These are phyloP conservation scores for Agrilus planipennis DNA, from an alignment of 1,140 invertebrate genomes.

Conservation along the genomic window DNA sequence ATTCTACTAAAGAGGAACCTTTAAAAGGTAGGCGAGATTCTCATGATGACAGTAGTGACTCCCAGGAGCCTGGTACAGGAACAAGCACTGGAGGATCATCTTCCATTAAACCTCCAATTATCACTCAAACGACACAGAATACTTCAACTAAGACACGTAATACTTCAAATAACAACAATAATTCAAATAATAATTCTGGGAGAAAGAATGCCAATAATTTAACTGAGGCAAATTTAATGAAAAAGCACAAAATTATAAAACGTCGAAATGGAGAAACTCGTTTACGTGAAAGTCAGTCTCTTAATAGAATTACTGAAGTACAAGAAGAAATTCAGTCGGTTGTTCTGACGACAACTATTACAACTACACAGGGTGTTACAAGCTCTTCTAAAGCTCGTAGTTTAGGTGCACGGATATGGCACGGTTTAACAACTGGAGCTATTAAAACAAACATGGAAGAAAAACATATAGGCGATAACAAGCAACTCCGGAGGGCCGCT, in stretches of 20 bases:
- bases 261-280: conserved; percentile 52
- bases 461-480: conserved; percentile 22
- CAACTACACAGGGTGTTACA: conserved; percentile 20
- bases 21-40: conserved; percentile 44
- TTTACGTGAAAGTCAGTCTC: conserved; percentile 63
- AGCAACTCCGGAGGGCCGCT: conserved; percentile 12
- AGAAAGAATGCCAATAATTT: conserved; percentile 30
- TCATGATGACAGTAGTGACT: conserved; percentile 66
- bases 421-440: not conserved
- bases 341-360: conserved; percentile 21
- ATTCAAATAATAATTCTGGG: conserved; percentile 22
- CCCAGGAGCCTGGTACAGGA: conserved; percentile 38
- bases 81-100: conserved; percentile 29
- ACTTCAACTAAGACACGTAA: conserved; percentile 14
- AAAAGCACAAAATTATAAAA: conserved; percentile 41
- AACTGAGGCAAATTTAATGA: conserved; percentile 29
- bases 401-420: conserved; percentile 33
- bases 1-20: conserved; percentile 28
- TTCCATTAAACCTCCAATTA: conserved; percentile 17
- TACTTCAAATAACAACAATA: conserved; percentile 31
- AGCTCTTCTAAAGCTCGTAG: conserved; percentile 34
- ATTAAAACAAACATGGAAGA: conserved; percentile 33
- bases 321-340: conserved; percentile 41
- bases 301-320: conserved; percentile 71
- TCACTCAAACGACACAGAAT: conserved; percentile 14